Base-by-base conservation (phyloP, 2,113 vertebrate genomes). In the Arenaria interpres region DNA sequence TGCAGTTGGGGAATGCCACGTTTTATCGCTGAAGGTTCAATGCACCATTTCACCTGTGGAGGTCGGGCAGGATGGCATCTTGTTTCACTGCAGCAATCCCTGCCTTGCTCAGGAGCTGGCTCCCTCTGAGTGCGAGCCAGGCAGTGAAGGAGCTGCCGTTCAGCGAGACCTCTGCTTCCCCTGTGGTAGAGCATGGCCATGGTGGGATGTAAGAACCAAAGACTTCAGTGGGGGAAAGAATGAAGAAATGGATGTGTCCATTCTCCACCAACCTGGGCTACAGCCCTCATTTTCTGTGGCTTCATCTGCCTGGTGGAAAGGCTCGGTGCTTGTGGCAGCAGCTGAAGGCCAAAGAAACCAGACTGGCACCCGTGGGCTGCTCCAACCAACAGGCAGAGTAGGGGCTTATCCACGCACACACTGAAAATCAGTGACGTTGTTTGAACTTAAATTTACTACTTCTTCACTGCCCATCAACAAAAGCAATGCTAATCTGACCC, bases 151-250 rank as follows among this genome's bases (percentile, higher is more conserved):
- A 46, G 24, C 4, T 39, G 28, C 22, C 23, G 30, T 71, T 43
- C 3, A 2, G 39, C 4, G 41, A 50, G 28, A 64, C 5, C 12
- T 56, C 67, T 45, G n/a, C 33, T 22, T 76, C n/a, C 17, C 1
- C 3, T 27, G 22, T 4, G 12, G 37, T 25, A 54, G 22, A 60
- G 2, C 0, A 0, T 27, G 28, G 22, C 41, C 4, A 1, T 0
- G 2, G 11, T 8, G 15, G 12, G 19, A 1, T 43, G 2, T 6
- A 22, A 37, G 53, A 50, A 39, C 41, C 25, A 72, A 54, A 41
- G 21, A 10, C 17, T 64, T 46, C 60, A 39, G 18, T 4, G 8
- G 27, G 24, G 4, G 7, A 50, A 89, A 62, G 67, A 53, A 62
- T 14, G 39, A 62, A 74, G 16, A 46, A 76, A 51, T 4, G 48